These are phyloP conservation scores for Bothrops jararaca DNA, from an alignment of 2,113 vertebrate species.

Conservation along the genomic window DNA sequence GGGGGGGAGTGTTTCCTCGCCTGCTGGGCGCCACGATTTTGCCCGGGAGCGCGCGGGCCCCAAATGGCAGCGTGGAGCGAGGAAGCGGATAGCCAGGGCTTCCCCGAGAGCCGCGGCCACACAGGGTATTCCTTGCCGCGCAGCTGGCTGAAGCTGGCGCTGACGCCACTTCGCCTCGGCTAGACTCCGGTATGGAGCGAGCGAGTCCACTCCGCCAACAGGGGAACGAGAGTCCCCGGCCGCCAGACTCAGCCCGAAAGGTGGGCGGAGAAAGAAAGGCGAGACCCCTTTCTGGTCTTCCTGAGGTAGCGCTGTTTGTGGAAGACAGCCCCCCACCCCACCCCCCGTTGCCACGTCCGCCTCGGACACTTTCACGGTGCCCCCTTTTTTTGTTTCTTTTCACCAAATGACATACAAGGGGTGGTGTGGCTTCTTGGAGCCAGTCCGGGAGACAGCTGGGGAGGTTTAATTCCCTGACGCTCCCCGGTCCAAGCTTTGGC, in stretches of 20 bases:
- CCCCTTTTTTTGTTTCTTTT: background rate
- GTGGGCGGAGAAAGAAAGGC: background rate
- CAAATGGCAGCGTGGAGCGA: background rate
- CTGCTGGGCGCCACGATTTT: background rate
- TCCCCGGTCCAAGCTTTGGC: background rate
- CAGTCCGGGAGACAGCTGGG: background rate
- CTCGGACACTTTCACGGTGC: background rate
- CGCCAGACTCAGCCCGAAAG: background rate
- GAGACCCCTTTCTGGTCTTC: background rate
- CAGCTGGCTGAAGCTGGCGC: background rate
- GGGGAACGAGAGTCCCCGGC: background rate
- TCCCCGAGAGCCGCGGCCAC: background rate
- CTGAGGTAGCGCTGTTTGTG: background rate
- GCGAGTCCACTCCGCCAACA: background rate
- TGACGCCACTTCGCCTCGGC: constrained; percentile 40
- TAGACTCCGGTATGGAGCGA: background rate
- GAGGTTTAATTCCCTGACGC: background rate
- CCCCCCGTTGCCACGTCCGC: constrained; percentile 8
- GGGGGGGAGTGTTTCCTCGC: background rate
- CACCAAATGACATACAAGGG: too few species aligned
- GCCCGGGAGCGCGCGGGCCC: background rate
- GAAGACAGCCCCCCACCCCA: background rate
- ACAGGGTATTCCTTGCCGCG: constrained; percentile 8
- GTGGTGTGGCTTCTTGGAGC: background rate
- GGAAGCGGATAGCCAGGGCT: background rate